Evolutionary conservation across 1,140 invertebrate species (phyloP).

Genomic region (Bathynomus jamesi): DNA sequence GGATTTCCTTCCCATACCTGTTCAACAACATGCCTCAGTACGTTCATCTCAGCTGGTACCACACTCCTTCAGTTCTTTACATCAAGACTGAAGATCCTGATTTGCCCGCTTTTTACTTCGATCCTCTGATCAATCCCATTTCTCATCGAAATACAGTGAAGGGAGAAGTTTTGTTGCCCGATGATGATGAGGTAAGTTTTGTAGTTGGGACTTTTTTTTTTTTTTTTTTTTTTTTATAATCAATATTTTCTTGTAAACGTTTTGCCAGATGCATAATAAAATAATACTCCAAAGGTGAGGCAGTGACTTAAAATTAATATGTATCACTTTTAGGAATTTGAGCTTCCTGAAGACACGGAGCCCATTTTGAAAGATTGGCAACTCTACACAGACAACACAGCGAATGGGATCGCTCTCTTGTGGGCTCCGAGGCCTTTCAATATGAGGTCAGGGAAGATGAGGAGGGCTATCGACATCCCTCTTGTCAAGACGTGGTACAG

Average conservation of each 20-base stretch:
- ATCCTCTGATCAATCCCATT: conserved; percentile 98
- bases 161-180: conserved; percentile 41
- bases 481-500: conserved; percentile 88
- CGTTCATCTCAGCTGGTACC: conserved; percentile 94
- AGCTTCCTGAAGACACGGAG: conserved; percentile 78
- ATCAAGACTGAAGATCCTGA: conserved; percentile 99
- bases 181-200: conserved; percentile 33
- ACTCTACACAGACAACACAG: conserved; percentile 96
- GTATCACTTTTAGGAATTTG: conserved; percentile 66
- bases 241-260: background rate
- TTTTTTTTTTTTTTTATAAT: background rate
- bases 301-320: too few relatives aligned
- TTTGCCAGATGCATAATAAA: too few relatives aligned
- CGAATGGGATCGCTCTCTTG: conserved; percentile 95
- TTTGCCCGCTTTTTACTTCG: conserved; percentile 98
- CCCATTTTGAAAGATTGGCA: conserved; percentile 91
- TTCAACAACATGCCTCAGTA: conserved; percentile 98
- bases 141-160: conserved; percentile 86
- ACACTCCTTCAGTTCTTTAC: conserved; percentile 96
- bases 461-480: conserved; percentile 92
- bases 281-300: too few relatives aligned
- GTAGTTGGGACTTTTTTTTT: conserved; percentile 6
- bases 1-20: conserved; percentile 98
- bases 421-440: conserved; percentile 98
- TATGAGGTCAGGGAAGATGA: conserved; percentile 70